A percentile compares a stretch with the other conserved stretches of the same genome.
Conservation (phyloP, 2,113 vertebrate genomes). For the Gulo gulo region DNA sequence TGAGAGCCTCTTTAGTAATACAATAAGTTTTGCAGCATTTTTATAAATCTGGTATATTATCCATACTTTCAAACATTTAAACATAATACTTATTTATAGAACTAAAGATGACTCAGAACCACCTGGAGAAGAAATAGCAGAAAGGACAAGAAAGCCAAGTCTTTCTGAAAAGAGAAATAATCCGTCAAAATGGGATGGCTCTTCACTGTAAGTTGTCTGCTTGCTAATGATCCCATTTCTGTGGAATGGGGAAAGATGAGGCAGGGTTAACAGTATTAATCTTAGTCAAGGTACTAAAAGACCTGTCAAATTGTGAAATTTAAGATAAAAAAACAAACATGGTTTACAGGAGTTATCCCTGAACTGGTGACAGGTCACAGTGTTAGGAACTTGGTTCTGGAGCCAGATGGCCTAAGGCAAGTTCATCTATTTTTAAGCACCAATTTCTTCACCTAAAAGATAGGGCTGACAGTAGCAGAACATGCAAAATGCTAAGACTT, state of each 20-base stretch:
- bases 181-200: conserved; percentile 59
- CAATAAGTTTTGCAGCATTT: not conserved
- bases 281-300: not conserved
- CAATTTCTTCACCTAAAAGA: not conserved
- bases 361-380: not conserved
- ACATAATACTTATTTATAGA: conserved; percentile 78
- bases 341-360: not conserved
- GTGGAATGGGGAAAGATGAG: not conserved
- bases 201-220: conserved; percentile 76
- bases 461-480: not conserved
- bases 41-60: not conserved
- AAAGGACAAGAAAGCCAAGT: conserved; percentile 83
- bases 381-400: not conserved
- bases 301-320: not conserved
- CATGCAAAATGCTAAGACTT: not conserved
- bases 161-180: conserved; percentile 87
- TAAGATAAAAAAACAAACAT: not conserved
- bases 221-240: not conserved
- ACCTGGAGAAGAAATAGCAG: conserved; percentile 79
- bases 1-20: not conserved
- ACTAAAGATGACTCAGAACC: conserved; percentile 75
- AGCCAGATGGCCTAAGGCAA: not conserved
- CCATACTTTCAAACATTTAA: not conserved
- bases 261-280: not conserved
- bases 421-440: not conserved